Evolutionary conservation across 2,797 vertebrate species (phyloP).

Genomic region (Micrastur ruficollis): DNA sequence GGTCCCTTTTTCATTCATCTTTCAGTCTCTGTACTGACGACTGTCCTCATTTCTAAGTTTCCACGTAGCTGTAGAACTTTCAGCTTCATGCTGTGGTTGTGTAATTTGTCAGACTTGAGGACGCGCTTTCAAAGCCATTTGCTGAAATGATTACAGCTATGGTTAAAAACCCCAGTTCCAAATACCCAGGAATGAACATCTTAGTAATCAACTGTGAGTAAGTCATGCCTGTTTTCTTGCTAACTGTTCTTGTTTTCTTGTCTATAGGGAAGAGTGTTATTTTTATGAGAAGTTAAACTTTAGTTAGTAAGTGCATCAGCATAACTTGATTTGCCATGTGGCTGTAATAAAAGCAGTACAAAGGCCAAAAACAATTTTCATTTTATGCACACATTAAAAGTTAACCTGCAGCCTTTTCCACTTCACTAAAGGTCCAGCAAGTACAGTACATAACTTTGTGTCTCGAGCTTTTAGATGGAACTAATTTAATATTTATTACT

Average conservation of each 20-base stretch:
- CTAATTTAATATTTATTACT: slow-evolving; percentile 34
- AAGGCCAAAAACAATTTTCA: slow-evolving; percentile 1
- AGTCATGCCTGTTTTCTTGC: not conserved
- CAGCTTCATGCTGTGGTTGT: not conserved
- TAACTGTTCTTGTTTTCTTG: not conserved
- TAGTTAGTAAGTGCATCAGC: not conserved
- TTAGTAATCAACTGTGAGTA: not conserved
- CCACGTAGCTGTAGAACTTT: not conserved
- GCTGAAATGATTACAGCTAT: not conserved
- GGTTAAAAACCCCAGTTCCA: not conserved
- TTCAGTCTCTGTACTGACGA: not conserved
- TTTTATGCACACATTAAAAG: slow-evolving; percentile 20
- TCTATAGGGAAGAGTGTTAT: not conserved
- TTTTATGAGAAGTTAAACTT: not conserved
- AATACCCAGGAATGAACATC: not conserved
- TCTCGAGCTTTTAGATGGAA: slow-evolving; percentile 11
- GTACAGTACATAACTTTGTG: not conserved
- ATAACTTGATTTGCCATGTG: not conserved
- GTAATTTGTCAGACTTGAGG: not conserved
- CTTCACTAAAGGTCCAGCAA: not conserved
- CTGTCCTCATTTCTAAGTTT: not conserved
- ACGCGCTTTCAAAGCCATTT: not conserved
- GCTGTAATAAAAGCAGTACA: slow-evolving; percentile 19
- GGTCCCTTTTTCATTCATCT: not conserved
- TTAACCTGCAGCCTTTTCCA: slow-evolving; percentile 39